Base-by-base conservation (phyloP, 2,888 invertebrate species). In the Amblyteles armatorius region DNA sequence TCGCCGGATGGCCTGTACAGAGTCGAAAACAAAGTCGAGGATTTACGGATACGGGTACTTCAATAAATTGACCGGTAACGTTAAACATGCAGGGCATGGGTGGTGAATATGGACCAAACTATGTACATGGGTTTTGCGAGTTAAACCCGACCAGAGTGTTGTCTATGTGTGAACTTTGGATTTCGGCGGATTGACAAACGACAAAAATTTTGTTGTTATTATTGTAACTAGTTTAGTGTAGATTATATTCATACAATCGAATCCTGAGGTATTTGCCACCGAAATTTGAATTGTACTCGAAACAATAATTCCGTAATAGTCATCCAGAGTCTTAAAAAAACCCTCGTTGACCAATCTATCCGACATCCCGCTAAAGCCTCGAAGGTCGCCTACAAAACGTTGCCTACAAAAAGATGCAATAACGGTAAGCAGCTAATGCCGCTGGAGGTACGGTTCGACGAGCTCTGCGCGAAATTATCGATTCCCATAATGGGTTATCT, bases 401-500 rank as follows among this genome's bases (percentile, higher is more conserved):
- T n/a, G 11, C 29, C 4, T 22, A 29, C 29, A 26, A 22, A 60
- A 60, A 16, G 9, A 29, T 29, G 26, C 29, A 60, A 60, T 60
- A 29, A 26, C 22, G 26, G 22, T 22, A 16, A 29, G 48, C 68
- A 72, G 22, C 50, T n/a, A n/a, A 22, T 57, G 22, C 55, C 55
- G 6, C 9, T 5, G 13, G 4, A 29, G 60, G 60, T 29, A 29
- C 26, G 60, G 29, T 60, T 13, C 60, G 60, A 60, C 50, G 80
- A 78, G 84, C 81, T 84, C 81, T 78, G 78, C 74, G 44, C 33
- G 16, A 69, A 74, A 81, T 80, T 48, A 84, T 84, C 81, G 81
- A 81, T 84, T 63, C 63, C 60, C 44, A 63, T 81, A 84, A 84
- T 81, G 52, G 77, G 80, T 48, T 72, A 80, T 81, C 80, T 36